phyloP scores from a whole-genome alignment of 2,797 vertebrate species.

The Botia kubotai region DNA sequence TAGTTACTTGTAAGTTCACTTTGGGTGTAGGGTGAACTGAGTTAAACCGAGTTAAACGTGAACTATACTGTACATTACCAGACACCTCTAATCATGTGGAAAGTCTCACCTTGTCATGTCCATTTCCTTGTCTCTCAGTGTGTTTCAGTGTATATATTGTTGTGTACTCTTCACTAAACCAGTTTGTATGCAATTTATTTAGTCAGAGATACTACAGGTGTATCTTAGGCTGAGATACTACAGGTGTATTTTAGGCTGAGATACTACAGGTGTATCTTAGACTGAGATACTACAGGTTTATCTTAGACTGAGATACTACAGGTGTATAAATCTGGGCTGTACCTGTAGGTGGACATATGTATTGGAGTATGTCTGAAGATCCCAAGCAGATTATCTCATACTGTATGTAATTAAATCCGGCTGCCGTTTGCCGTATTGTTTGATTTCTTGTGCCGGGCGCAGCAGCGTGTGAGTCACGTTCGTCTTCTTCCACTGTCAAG shows the following conservation, averaged over 20 bases:
- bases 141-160: background rate
- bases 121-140: constrained; percentile 10
- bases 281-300: too few relatives aligned
- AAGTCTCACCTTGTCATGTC: background rate
- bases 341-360: constrained; percentile 32
- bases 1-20: too few relatives aligned
- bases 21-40: background rate
- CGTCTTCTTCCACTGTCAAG: constrained; percentile 11
- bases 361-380: constrained; percentile 23
- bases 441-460: too few relatives aligned
- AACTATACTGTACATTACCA: too few relatives aligned
- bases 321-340: background rate
- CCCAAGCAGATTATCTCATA: constrained; percentile 26
- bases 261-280: too few relatives aligned
- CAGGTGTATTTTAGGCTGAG: too few relatives aligned
- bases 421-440: constrained; percentile 29
- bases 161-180: background rate
- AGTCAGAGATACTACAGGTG: too few relatives aligned
- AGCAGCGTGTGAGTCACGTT: constrained; percentile 9
- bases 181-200: background rate
- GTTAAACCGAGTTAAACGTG: too few relatives aligned
- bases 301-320: background rate
- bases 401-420: constrained; percentile 47
- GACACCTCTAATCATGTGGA: too few relatives aligned
- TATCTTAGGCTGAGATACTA: too few relatives aligned